Evolutionary conservation across 2,888 invertebrate species (phyloP).

Genomic region (Archips crataeganus): DNA sequence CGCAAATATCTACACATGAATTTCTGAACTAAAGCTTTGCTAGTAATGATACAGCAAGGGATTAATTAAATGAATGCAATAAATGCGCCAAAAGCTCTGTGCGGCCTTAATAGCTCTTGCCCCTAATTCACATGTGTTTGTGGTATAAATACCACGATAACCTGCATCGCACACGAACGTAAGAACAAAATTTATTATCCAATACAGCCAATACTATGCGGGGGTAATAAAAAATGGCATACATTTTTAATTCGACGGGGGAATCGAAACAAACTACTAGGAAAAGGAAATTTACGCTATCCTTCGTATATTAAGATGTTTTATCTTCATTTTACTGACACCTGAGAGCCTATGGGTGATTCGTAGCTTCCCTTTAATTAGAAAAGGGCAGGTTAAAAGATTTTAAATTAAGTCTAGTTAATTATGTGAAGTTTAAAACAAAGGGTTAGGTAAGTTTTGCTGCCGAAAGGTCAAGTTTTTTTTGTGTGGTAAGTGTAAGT

Average conservation of each 20-base stretch:
- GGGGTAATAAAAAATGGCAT: slow-evolving; percentile 15
- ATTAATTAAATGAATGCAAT: no score
- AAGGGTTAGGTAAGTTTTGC: slow-evolving; percentile 14
- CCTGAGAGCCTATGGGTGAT: slow-evolving; percentile 11
- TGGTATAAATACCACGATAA: no score
- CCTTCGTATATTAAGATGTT: slow-evolving; percentile 25
- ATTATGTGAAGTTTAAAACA: slow-evolving; percentile 31
- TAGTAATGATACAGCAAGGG: no score
- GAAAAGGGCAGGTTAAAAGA: slow-evolving; percentile 19
- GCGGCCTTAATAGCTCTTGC: no score
- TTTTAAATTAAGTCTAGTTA: slow-evolving; percentile 24
- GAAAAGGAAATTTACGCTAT: slow-evolving; percentile 19
- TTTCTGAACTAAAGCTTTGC: no score
- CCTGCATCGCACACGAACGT: neutral
- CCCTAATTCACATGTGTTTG: no score
- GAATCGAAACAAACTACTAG: neutral
- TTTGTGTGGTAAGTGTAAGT: neutral
- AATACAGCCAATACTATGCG: slow-evolving; percentile 6
- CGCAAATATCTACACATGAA: no score
- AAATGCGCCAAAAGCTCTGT: no score
- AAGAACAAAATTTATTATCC: neutral
- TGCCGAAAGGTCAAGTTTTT: neutral
- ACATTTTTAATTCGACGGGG: slow-evolving; percentile 22
- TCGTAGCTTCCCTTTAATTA: slow-evolving; percentile 25
- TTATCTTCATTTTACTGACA: slow-evolving; percentile 28